Conservation (phyloP, 2,113 vertebrate genomes). For the Sander lucioperca region DNA sequence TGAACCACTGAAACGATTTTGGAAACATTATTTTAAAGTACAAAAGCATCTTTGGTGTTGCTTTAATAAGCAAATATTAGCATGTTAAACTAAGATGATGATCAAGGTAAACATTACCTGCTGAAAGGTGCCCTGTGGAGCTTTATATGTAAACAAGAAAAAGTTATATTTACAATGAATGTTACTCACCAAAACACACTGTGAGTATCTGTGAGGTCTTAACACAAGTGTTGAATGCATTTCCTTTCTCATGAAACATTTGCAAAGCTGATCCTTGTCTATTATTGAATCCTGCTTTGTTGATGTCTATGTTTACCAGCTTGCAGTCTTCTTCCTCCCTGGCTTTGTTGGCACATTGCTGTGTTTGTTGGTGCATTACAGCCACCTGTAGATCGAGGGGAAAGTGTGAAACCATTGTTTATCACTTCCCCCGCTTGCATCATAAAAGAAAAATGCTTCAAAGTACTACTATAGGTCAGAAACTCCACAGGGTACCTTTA, state of each 20-base stretch:
- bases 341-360: neutral
- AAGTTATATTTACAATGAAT: neutral
- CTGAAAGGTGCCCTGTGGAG: neutral
- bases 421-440: neutral
- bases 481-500: slow-evolving; percentile 7
- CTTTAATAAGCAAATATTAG: neutral
- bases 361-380: neutral
- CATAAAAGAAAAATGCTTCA: neutral
- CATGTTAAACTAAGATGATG: neutral
- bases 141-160: neutral
- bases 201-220: neutral
- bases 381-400: slow-evolving; percentile 4
- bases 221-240: neutral
- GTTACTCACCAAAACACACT: neutral
- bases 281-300: neutral
- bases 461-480: neutral
- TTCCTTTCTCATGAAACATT: neutral
- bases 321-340: neutral
- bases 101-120: neutral
- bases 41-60: too few relatives aligned
- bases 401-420: neutral
- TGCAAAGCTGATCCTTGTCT: neutral
- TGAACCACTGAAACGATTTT: too few relatives aligned
- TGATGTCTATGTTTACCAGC: neutral
- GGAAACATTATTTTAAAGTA: too few relatives aligned